Base-by-base conservation (phyloP, 2,888 invertebrate genomes). In the Deilephila elpenor region DNA sequence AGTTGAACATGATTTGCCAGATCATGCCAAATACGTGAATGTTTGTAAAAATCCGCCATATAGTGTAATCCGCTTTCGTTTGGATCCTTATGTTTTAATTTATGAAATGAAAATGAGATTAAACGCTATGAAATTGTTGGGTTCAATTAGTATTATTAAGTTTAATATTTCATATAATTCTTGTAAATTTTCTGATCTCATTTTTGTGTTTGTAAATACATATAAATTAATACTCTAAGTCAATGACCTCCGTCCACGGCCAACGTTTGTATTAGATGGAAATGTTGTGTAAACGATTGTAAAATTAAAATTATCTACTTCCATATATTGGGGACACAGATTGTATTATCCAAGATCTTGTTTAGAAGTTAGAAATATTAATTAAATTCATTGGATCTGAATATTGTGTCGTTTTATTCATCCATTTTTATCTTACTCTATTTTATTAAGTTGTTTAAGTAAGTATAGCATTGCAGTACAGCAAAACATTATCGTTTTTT, bases 171-270 rank as follows among this genome's bases (percentile, higher is more conserved):
- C 82, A 84, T 80, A 83, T 79, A 82, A 83, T 82, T 82, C 86
- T 89, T 93, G 92, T 93, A 92, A 79, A 92, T 91, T 91, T 85
- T 90, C 89, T 93, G 93, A 94, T 94, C 93, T 94, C 93, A 94
- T 89, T 85, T 83, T 87, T 85, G 75, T 85, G 79, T 84, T 76
- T 91, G 88, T 93, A 91, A 86, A 92, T 92, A 91, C 44, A 67
- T 67, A 51, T 86, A 87, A 86, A 84, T 72, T 61, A 72, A 61
- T 71, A 73, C 20, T 64, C 75, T 78, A 77, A 80, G 79, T 80
- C 77, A 78, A 59, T 67, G 72, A 74, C 74, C 71, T 77, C 77
- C 78, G 78, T 78, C 78, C 77, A 76, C 74, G 60, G 17, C 44
- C 64, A 70, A 71, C 73, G 71, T 73, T 64, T 72, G 53, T 62